Base-by-base conservation (phyloP, 2,797 vertebrate genomes). In the Lateolabrax maculatus region DNA sequence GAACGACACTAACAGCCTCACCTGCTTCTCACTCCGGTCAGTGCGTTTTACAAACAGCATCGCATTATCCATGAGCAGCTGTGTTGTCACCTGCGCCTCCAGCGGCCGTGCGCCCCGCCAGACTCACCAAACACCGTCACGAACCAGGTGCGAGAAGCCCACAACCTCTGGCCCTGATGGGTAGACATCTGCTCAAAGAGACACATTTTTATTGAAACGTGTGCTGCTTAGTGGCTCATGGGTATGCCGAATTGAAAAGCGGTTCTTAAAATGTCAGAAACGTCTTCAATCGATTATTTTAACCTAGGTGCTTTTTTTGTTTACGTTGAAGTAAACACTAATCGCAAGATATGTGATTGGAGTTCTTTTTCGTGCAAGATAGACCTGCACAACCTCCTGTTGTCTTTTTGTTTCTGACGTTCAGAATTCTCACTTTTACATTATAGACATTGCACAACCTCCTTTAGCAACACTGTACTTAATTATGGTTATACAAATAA, bases 221-320 rank as follows among this genome's bases (percentile, higher is more conserved):
- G 18, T 3, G 29, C 29, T 31, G 29, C 6, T 27, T 21, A 16
- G 6, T 61, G 9, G 36, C 18, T 61, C 0, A 18, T 7, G 2
- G 48, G 6, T 19, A 21, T 36, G 68, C 39, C 57, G 21, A 77
- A 64, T 11, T 52, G 10, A 58, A 29, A 44, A 58, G 5, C 3
- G 16, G 8, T 3, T 4, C 0, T 13, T 37, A 15, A 52, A 13
- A 16, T 27, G 0, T 29, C 41, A 21, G 10, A 41, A 18, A 7
- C 0, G 4, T n/a, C 8, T 29, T 19, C 0, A 39, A 10, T 36
- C 12, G 0, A 1, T 34, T 1, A 36, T 13, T 39, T 4, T 16
- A 9, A 1, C 5, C 12, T 1, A 0, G 34, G 12, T 18, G 0
- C 0, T 5, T 13, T 16, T 7, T 4, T 29, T 8, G 8, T 7